Evolutionary conservation across 2,797 vertebrate species (phyloP), one percentile per base, ranked within the genome.

Genomic region (Loris lydekkerianus): DNA sequence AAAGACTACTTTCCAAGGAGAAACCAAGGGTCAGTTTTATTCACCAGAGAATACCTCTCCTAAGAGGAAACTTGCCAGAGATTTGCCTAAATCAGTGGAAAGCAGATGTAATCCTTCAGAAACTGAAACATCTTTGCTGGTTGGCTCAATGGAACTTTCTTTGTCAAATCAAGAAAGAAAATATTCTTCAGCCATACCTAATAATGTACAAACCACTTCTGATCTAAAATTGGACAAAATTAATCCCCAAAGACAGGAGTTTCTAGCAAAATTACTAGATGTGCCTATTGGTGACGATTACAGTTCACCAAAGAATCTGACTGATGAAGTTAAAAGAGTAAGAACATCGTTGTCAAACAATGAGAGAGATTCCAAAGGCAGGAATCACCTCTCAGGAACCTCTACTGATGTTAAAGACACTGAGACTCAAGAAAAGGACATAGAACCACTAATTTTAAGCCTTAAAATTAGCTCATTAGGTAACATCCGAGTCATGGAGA

Each of bases 281-380:
- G 2, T 82, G 77, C 88, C 40, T 34, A 10, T 46, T n/a, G 86
- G 86, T 87, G 96, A 96, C 87, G 56, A 84, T 90, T 15, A 21
- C 29, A 86, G 34, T 2, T 3, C 96, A 23, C 43, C 93, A 49
- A 1, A 10, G 43, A 3, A 43, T 58, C 92, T 95, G 63, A 10
- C 0, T 14, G 17, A 49, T 0, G 97, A 85, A 0, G 61, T 86
- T 83, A 31, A 91, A 72, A 90, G 96, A 56, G 86, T 91, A 2
- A 95, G 49, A 77, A 13, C 72, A 60, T 88, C 94, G 34, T 0
- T 86, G 86, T 91, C 77, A 10, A 89, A 87, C 93, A 67, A 0
- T 90, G 56, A 5, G 92, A 93, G 91, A 40, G 0, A 31, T 1
- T 20, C 96, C 81, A 15, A 37, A 31, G n/a, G 88, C 31, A 6